phyloP scores from a whole-genome alignment of 2,888 invertebrate genomes.

The Diploptera punctata region DNA sequence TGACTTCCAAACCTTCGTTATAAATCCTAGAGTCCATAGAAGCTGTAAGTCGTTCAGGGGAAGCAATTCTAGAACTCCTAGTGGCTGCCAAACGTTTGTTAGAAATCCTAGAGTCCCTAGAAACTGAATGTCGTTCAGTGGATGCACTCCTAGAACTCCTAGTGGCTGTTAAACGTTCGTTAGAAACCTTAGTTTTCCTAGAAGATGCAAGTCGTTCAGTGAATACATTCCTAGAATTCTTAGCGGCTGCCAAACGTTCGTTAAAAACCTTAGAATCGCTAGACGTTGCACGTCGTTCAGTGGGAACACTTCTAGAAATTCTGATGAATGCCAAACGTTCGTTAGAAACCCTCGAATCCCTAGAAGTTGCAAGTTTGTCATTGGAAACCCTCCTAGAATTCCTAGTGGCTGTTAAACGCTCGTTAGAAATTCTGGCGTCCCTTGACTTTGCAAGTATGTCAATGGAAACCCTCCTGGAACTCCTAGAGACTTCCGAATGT shows the following conservation, averaged over 20 bases:
- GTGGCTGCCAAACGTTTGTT: too few relatives aligned
- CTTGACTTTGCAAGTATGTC: neutral
- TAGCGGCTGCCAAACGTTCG: too few relatives aligned
- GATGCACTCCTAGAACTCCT: too few relatives aligned
- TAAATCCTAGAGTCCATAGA: neutral
- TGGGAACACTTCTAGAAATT: too few relatives aligned
- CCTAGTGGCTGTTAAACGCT: too few relatives aligned
- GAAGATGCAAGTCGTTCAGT: too few relatives aligned
- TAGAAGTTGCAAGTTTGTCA: too few relatives aligned
- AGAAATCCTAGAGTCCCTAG: neutral
- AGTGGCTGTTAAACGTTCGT: too few relatives aligned
- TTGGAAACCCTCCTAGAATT: neutral
- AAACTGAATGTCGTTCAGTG: neutral
- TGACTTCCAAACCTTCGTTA: neutral
- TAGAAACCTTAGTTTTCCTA: neutral
- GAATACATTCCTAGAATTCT: neutral
- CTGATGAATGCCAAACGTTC: too few relatives aligned
- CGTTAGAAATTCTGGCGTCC: too few relatives aligned
- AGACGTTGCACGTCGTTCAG: neutral
- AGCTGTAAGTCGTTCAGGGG: neutral
- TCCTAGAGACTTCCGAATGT: too few relatives aligned
- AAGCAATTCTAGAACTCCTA: neutral
- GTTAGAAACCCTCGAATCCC: neutral
- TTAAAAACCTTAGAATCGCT: neutral
- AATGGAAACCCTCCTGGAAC: neutral